Conservation (phyloP, 35 echinoderm and acorn worm species). For the Strongylocentrotus purpuratus region DNA sequence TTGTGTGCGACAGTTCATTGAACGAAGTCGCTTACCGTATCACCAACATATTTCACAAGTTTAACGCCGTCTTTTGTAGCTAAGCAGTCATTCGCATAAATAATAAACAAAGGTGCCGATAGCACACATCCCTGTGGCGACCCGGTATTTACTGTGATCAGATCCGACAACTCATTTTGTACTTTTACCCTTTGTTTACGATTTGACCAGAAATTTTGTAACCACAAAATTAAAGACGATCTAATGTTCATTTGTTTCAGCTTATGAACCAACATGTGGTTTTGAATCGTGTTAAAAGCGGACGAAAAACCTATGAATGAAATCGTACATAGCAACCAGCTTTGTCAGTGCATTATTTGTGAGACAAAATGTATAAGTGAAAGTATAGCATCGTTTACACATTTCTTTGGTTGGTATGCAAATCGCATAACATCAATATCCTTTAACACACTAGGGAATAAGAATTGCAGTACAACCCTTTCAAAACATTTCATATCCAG, state of each 20-base stretch:
- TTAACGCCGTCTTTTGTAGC: neutral
- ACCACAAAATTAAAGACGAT: too few relatives aligned
- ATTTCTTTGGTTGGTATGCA: slow-evolving; percentile 11
- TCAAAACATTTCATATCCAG: too few relatives aligned
- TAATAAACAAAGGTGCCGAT: neutral
- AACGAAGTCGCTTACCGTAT: too few relatives aligned
- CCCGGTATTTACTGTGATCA: neutral
- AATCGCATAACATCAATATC: too few relatives aligned
- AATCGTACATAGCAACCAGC: neutral
- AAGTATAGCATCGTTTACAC: slow-evolving; percentile 8
- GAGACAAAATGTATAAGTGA: neutral
- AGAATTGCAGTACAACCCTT: too few relatives aligned
- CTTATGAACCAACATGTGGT: too few relatives aligned
- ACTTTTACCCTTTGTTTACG: neutral
- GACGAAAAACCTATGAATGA: neutral
- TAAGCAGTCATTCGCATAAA: neutral
- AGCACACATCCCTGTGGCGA: too few relatives aligned
- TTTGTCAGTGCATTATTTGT: neutral
- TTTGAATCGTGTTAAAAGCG: too few relatives aligned
- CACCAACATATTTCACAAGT: neutral
- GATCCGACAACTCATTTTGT: neutral
- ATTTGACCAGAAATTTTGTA: too few relatives aligned
- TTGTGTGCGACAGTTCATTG: too few relatives aligned
- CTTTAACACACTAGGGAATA: too few relatives aligned
- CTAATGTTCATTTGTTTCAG: too few relatives aligned